A percentile compares a stretch with the other conserved stretches of the same genome.
Evolutionary conservation across 53 echinoderm and acorn worm species (phyloP).

Genomic region (Henricia sp.): DNA sequence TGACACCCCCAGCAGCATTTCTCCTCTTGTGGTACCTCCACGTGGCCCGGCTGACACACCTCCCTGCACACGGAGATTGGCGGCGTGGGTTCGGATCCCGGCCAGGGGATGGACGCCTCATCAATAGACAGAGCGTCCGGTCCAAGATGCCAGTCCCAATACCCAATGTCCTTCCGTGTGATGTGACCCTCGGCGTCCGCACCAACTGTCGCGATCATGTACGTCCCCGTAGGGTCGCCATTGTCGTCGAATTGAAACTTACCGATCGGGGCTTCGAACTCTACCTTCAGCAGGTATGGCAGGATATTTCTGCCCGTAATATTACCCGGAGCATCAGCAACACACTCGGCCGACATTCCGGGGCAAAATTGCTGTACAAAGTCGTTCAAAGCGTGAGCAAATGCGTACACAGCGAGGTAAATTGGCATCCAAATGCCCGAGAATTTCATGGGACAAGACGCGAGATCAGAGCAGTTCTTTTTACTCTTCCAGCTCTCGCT

Average conservation of each 20-base stretch:
- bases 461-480: conserved; percentile 1
- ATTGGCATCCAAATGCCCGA: conserved; percentile 2
- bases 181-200: background rate
- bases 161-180: conserved; percentile 31
- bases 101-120: background rate
- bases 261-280: conserved; percentile 31
- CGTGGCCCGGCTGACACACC: conserved; percentile 16
- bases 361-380: background rate
- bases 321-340: background rate
- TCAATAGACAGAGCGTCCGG: conserved; percentile 6
- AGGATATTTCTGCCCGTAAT: conserved; percentile 7
- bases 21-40: conserved; percentile 21
- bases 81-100: background rate
- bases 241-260: conserved; percentile 22
- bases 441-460: background rate
- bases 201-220: background rate
- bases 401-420: background rate
- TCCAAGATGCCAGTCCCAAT: conserved; percentile 37
- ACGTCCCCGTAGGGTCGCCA: conserved; percentile 10
- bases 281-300: conserved; percentile 22
- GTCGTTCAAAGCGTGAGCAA: conserved; percentile 23
- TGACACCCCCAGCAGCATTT: conserved; percentile 65
- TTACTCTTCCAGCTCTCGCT: background rate
- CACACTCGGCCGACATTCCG: background rate
- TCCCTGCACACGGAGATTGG: conserved; percentile 45